Conservation (phyloP, 2,113 vertebrate genomes). For the Ancistrus triradiatus region DNA sequence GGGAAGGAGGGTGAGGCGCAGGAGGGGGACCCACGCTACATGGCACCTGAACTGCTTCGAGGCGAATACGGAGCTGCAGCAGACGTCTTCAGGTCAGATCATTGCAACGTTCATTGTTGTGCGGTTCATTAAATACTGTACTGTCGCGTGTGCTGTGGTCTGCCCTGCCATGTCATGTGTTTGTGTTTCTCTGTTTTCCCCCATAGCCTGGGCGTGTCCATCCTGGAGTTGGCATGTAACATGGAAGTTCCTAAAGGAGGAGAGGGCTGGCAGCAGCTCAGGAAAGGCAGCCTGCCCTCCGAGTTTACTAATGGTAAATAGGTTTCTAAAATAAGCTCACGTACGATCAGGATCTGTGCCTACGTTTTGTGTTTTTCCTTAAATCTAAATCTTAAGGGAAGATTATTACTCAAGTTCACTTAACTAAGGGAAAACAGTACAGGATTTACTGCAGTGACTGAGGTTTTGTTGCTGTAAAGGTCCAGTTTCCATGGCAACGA, state of each 20-base stretch:
- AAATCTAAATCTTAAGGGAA: no score
- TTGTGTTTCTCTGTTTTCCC: not conserved
- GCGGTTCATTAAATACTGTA: not conserved
- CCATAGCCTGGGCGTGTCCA: conserved; percentile 80
- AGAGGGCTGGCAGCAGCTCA: conserved; percentile 84
- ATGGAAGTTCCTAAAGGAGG: conserved; percentile 85
- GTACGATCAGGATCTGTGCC: no score
- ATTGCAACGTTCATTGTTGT: not conserved
- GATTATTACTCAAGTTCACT: no score
- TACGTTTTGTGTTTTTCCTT: not conserved
- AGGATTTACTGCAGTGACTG: no score
- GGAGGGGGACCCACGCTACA: conserved; percentile 87
- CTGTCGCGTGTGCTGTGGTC: no score
- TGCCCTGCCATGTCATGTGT: not conserved
- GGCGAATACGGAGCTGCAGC: conserved; percentile 78
- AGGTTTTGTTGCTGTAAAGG: no score
- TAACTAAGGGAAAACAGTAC: no score
- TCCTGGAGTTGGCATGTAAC: conserved; percentile 84
- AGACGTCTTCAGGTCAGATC: conserved; percentile 81
- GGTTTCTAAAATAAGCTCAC: no score
- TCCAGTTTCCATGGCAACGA: no score
- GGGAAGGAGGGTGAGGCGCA: conserved; percentile 63
- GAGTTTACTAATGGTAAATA: conserved; percentile 75
- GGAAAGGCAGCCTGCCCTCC: conserved; percentile 77
- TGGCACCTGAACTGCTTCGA: conserved; percentile 83